These are phyloP conservation scores for Mamestra configurata DNA, from an alignment of 1,140 invertebrate species.

Conservation along the genomic window DNA sequence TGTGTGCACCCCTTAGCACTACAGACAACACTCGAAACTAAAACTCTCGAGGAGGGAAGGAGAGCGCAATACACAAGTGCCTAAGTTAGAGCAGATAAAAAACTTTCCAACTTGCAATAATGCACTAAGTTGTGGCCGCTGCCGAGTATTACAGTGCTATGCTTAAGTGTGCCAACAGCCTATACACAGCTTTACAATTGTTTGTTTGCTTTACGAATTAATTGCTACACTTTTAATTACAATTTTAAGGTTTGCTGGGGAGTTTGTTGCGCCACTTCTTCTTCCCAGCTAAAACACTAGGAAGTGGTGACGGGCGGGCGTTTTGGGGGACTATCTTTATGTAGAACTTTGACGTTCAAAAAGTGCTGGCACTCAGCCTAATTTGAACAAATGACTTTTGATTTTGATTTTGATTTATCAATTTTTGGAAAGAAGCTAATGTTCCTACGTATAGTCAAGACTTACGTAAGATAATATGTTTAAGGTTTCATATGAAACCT, in stretches of 20 bases:
- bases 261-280: too few relatives aligned
- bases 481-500: conserved; percentile 52
- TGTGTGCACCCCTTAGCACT: conserved; percentile 34
- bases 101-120: conserved; percentile 43
- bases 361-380: too few relatives aligned
- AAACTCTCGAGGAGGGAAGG: conserved; percentile 33
- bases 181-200: neutral
- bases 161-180: conserved; percentile 16
- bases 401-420: too few relatives aligned
- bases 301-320: too few relatives aligned
- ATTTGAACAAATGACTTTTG: too few relatives aligned
- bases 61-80: conserved; percentile 30
- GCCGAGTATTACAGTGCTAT: too few relatives aligned
- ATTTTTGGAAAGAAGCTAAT: too few relatives aligned
- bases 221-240: neutral
- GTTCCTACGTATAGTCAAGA: too few relatives aligned
- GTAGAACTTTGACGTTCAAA: too few relatives aligned
- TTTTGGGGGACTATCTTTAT: too few relatives aligned
- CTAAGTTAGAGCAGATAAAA: conserved; percentile 36
- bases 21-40: conserved; percentile 31
- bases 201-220: neutral
- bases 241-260: too few relatives aligned
- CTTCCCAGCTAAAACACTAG: too few relatives aligned
- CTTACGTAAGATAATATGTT: conserved; percentile 49
- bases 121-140: conserved; percentile 37